Percentiles rank a stretch among this genome's conserved stretches.
Evolutionary conservation across 1,140 invertebrate species (phyloP).

Genomic region (Mylabris phalerata): DNA sequence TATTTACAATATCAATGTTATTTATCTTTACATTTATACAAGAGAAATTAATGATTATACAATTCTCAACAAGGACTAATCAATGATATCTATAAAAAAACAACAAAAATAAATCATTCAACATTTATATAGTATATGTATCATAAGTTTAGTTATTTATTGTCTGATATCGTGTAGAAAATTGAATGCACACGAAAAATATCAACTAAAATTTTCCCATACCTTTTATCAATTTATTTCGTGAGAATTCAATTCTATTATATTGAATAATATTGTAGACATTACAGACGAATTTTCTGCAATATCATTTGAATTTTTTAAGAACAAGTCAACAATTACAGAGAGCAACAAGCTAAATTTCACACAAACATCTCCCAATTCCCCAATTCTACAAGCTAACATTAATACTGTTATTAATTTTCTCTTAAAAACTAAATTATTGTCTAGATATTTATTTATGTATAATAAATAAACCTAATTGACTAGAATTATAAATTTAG

Average conservation of each 20-base stretch:
- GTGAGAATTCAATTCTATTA: too few species aligned
- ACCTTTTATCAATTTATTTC: neutral
- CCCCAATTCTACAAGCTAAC: neutral
- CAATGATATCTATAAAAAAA: slow-evolving; percentile 3
- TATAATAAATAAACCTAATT: slow-evolving; percentile 1
- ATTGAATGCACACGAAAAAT: neutral
- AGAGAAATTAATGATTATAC: slow-evolving; percentile 1
- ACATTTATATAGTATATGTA: slow-evolving; percentile 2
- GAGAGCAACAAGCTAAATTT: slow-evolving; percentile 5
- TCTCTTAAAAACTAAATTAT: slow-evolving; percentile 12
- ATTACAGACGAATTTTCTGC: neutral
- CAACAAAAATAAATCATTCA: neutral
- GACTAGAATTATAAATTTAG: slow-evolving; percentile 11
- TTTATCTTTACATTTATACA: slow-evolving; percentile 14
- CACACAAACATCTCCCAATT: neutral
- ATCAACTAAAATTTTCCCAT: neutral
- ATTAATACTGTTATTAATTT: slow-evolving; percentile 2
- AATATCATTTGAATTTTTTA: neutral
- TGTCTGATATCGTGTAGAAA: slow-evolving; percentile 3
- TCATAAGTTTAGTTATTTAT: slow-evolving; percentile 6
- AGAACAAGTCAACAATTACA: slow-evolving; percentile 3
- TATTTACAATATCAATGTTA: slow-evolving; percentile 11
- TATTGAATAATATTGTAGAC: too few species aligned
- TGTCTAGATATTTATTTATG: slow-evolving; percentile 9
- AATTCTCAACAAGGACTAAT: slow-evolving; percentile 15